Evolutionary conservation across 2,888 invertebrate species (phyloP).

Genomic region (Pollenia labialis): DNA sequence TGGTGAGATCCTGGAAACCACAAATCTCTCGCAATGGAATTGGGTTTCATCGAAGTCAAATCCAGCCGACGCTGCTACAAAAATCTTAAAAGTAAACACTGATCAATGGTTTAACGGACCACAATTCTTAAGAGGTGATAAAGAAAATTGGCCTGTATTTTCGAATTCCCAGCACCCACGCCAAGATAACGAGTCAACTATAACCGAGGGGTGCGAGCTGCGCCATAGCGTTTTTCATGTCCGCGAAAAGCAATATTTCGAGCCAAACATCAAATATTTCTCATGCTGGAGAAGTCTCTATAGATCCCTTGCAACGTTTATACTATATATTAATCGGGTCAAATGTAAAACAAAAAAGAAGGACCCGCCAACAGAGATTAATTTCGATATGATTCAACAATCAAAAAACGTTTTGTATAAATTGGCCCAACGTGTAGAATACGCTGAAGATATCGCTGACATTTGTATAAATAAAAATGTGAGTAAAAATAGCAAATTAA

Average conservation of each 20-base stretch:
- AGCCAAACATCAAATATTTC: too few relatives aligned
- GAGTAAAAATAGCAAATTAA: too few relatives aligned
- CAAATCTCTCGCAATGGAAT: not conserved
- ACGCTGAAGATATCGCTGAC: conserved; percentile 2
- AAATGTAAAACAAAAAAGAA: not conserved
- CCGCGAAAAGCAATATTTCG: too few relatives aligned
- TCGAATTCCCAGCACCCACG: too few relatives aligned
- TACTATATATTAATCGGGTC: conserved; percentile 6
- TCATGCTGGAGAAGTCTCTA: not conserved
- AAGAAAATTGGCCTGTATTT: not conserved
- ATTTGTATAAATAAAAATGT: too few relatives aligned
- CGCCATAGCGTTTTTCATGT: not conserved
- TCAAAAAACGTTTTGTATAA: conserved; percentile 3
- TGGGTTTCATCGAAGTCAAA: conserved; percentile 4
- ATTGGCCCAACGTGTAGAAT: not conserved
- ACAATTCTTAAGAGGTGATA: not conserved
- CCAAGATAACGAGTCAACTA: not conserved
- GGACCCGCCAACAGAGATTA: not conserved
- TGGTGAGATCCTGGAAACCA: not conserved
- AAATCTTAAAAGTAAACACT: not conserved
- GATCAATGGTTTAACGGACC: conserved; percentile 5
- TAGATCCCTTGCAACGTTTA: not conserved
- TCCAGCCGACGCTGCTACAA: conserved; percentile 13
- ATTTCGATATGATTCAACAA: conserved; percentile 11
- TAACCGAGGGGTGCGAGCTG: not conserved